Evolutionary conservation across 2,888 invertebrate species (phyloP), one percentile per base, ranked within the genome.

Genomic region (Dicranocentrus wangi): DNA sequence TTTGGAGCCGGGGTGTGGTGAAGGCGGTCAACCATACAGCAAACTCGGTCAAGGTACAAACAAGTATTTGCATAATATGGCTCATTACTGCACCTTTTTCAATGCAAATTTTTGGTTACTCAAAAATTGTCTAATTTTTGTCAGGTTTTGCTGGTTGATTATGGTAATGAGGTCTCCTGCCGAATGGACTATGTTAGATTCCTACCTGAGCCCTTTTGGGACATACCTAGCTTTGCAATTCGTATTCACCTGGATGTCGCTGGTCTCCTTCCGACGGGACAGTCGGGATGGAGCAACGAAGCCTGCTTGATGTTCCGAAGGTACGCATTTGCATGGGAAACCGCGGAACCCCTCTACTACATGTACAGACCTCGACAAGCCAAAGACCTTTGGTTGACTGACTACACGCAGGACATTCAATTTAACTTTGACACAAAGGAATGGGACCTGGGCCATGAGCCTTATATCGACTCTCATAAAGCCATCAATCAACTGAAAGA

Each of bases 111-210:
- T n/a, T n/a, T n/a, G n/a, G n/a, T n/a, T n/a, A n/a, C n/a, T n/a
- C n/a, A n/a, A n/a, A n/a, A 32, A 32, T 32, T 32, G 3, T 32
- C 32, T 32, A n/a, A n/a, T 32, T 32, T 10, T 10, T 32, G 3
- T 32, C 32, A 80, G 83, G 32, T 81, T 19, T 17, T 83, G 23
- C 17, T 81, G 13, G 66, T 77, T 13, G 83, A 83, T 42, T 78
- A 73, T 51, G 81, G 83, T 23, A 55, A 66, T 63, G 81, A 73
- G 7, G 19, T 69, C 2, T 8, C 61, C 10, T 19, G 69, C 1
- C 39, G 69, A 7, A 1, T 3, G 1, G 13, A n/a, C 15, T 1
- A 15, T 19, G 10, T n/a, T 2, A 63, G 73, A 2, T 0, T 5
- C 13, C 70, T 83, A 1, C 83, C 83, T 8, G 58, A 27, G 2